Base-by-base conservation (phyloP, 1,140 invertebrate genomes). In the Leptinotarsa undecemlineata region DNA sequence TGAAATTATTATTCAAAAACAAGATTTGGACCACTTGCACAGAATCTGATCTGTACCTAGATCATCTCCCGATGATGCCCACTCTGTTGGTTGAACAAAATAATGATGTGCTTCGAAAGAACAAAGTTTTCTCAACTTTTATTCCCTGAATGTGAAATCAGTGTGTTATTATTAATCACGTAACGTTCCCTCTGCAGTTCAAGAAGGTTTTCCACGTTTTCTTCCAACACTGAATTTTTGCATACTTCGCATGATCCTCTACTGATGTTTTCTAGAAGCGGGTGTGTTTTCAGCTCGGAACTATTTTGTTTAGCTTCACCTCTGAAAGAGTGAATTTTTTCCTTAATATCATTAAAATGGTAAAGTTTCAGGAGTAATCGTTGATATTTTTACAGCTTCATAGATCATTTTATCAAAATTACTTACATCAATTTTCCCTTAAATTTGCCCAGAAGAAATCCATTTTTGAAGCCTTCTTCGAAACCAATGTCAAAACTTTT, bases 401-500 rank as follows among this genome's bases (percentile, higher is more conserved):
- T 11, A 33, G 67, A 15, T 48, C 33, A 42, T 42, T 42, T 42
- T 3, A 42, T 42, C 3, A 11, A 42, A 42, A 42, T 42, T 42
- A 75, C 68, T 69, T 80, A 82, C 82, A 73, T 78, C 68, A 80
- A 57, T 48, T 70, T 47, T 63, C 84, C 85, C 80, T 88, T 87
- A 63, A 84, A 85, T 79, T 83, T 82, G 74, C 88, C 86, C 62
- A 77, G 17, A 20, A 64, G 60, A 72, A 64, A 72, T 19, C 47
- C 75, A n/a, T 66, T 74, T n/a, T 47, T 42, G 68, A 76, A 76
- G 8, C 76, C 73, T 21, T 72, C 57, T 63, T 60, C 79, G 64
- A 88, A 87, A 4, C 90, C 90, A 48, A 77, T 81, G 76, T 91
- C 88, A 80, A 91, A 91, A 74, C 87, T 86, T 4, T 84, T 73